Evolutionary conservation across 1,140 invertebrate genomes (phyloP), one percentile per base, ranked within the genome.

Genomic region (Heliconius eleuchia): DNA sequence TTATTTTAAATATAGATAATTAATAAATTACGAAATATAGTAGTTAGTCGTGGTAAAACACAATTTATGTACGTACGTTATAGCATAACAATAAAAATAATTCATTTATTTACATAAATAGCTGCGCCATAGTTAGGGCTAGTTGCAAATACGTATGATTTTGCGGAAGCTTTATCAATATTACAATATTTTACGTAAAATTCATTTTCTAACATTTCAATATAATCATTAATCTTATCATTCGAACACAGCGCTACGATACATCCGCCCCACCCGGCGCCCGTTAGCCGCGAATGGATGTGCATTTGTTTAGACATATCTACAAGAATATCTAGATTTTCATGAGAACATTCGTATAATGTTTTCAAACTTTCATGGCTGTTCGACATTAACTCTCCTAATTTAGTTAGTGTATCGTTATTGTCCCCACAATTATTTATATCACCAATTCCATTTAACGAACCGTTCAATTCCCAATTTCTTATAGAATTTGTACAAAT

Each of bases 241-340:
- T 96, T 95, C 1, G 96, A 95, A 78, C 96, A 96, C 82, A 99
- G 95, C 30, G 98, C 98, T 19, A 99, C 98, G 78, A 97, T 96
- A 93, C 99, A 99, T 3, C 99, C 99, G 30, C 99, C 99, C 99
- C 99, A 99, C 96, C 98, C 98, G 23, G 98, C 98, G 74, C 99
- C 99, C 8, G 99, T 99, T 50, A 99, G 95, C 80, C 99, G 96
- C 11, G 98, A 97, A 50, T 99, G 98, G 30, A 98, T 95, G 52
- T 97, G 96, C 76, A 96, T 95, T 72, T 96, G 91, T 76, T 96
- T 92, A n/a, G 98, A 98, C 71, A 97, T 91, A 39, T 97, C 93
- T 46, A 99, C 98, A 6, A 99, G 95, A 73, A 95, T 94, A 92
- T 99, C 98, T 76, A 99, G 95, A 85, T 97, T 96, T 1, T 97